Evolutionary conservation across 2,888 invertebrate genomes (phyloP).

Genomic region (Thera britannica): DNA sequence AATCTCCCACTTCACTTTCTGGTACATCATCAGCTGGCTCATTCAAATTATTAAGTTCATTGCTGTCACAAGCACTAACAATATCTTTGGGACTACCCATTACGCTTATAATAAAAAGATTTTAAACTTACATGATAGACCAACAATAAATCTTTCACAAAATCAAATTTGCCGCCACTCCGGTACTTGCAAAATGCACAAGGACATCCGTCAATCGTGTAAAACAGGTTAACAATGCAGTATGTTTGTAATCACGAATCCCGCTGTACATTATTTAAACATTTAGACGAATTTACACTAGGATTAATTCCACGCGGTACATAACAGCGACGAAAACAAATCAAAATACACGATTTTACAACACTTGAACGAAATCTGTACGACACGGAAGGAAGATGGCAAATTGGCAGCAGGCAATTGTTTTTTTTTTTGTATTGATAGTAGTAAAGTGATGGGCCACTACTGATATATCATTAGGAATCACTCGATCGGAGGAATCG

Average conservation of each 20-base stretch:
- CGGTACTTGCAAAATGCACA: slow-evolving; percentile 77
- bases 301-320: slow-evolving; percentile 20
- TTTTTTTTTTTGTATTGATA: slow-evolving; percentile 2
- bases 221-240: slow-evolving; percentile 80
- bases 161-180: slow-evolving; percentile 82
- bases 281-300: slow-evolving; percentile 2
- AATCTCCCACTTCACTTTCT: slow-evolving; percentile 63
- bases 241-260: slow-evolving; percentile 50
- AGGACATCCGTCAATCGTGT: slow-evolving; percentile 82
- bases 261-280: background rate
- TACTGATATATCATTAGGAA: too few relatives aligned
- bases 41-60: slow-evolving; percentile 56
- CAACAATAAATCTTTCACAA: slow-evolving; percentile 55
- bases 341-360: slow-evolving; percentile 21
- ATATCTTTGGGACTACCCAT: slow-evolving; percentile 78
- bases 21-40: slow-evolving; percentile 65
- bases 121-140: slow-evolving; percentile 58
- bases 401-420: slow-evolving; percentile 9
- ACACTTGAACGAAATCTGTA: background rate
- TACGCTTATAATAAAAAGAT: slow-evolving; percentile 47
- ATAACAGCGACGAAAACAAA: slow-evolving; percentile 22
- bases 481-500: background rate
- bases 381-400: slow-evolving; percentile 34
- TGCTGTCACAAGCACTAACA: slow-evolving; percentile 57
- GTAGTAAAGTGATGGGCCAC: too few relatives aligned